Evolutionary conservation across 2,113 vertebrate species (phyloP), one percentile per base, ranked within the genome.

Genomic region (Micronycteris hirsuta): DNA sequence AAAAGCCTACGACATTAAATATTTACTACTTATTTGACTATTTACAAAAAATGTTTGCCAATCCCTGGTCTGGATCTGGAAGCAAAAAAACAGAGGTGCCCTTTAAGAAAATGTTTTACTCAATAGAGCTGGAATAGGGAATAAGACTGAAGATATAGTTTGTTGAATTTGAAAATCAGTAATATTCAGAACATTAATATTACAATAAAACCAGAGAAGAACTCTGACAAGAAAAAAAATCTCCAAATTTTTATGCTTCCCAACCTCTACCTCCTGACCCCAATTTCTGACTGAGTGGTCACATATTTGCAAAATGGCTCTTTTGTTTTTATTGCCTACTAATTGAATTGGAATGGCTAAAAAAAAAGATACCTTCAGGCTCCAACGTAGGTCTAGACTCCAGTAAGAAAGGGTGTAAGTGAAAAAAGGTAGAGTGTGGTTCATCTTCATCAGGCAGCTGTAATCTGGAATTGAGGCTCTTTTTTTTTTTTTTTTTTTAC

Each of bases 281-380:
- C 95, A 91, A 82, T 95, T 88, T 94, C 84, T 90, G 94, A 93
- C 92, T 4, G 10, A 91, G 68, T 71, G 80, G 67, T 67, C 47
- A 20, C 54, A 10, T 38, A 87, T 94, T 89, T 97, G 90, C 76
- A 96, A 96, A 92, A 68, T 95, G 85, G 36, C 22, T 80, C 92
- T 96, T 65, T 93, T 54, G 85, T 47, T 90, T 85, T 87, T 67
- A 86, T 65, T 67, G 70, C 84, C 45, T 3, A 33, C 61, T 92
- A 92, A 92, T 95, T 97, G 90, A 96, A 96, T 94, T 87, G 90
- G 54, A 26, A 28, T 56, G 5, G 70, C 8, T 45, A 3, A 65
- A 41, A 86, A 93, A 56, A 78, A 67, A 61, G 5, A 43, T 4
- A 15, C 24, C 33, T 86, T 38, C 19, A 86, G 89, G 31, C 73